A percentile compares a stretch with the other conserved stretches of the same genome.
These are phyloP conservation scores for Dryobota labecula DNA, from an alignment of 2,888 invertebrate genomes.

Conservation along the genomic window DNA sequence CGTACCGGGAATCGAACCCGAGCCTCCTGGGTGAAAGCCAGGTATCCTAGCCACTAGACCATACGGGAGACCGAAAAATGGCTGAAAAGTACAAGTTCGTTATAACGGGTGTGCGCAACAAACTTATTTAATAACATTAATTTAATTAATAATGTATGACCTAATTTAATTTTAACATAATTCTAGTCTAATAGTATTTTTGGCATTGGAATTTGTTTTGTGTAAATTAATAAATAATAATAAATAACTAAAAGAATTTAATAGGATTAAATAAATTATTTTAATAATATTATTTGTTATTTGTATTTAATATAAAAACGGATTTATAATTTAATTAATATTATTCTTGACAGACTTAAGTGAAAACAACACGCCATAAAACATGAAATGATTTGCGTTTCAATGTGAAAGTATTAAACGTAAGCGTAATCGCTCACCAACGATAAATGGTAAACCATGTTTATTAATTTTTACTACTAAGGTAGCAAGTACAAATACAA, in stretches of 20 bases:
- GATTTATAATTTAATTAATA: neutral
- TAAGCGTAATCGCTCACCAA: neutral
- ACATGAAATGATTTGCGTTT: slow-evolving; percentile 20
- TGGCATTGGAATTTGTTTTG: no score
- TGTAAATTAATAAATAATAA: no score
- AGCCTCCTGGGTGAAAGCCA: slow-evolving; percentile 94
- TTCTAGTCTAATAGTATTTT: no score
- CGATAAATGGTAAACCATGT: slow-evolving; percentile 12
- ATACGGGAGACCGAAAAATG: slow-evolving; percentile 83
- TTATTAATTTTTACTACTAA: slow-evolving; percentile 35
- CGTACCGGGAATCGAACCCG: slow-evolving; percentile 94
- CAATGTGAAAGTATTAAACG: slow-evolving; percentile 25
- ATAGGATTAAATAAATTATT: no score
- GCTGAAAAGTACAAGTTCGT: slow-evolving; percentile 1
- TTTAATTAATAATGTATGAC: neutral
- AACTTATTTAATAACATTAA: neutral
- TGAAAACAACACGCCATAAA: slow-evolving; percentile 23
- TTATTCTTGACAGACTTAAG: slow-evolving; percentile 1
- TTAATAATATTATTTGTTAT: neutral
- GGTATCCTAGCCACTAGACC: slow-evolving; percentile 93
- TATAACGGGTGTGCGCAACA: neutral
- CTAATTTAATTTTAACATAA: no score
- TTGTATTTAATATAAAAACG: no score
- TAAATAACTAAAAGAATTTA: no score
- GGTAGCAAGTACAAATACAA: slow-evolving; percentile 39